phyloP scores from a whole-genome alignment of 2,113 vertebrate genomes.

The Scytalopus superciliaris region DNA sequence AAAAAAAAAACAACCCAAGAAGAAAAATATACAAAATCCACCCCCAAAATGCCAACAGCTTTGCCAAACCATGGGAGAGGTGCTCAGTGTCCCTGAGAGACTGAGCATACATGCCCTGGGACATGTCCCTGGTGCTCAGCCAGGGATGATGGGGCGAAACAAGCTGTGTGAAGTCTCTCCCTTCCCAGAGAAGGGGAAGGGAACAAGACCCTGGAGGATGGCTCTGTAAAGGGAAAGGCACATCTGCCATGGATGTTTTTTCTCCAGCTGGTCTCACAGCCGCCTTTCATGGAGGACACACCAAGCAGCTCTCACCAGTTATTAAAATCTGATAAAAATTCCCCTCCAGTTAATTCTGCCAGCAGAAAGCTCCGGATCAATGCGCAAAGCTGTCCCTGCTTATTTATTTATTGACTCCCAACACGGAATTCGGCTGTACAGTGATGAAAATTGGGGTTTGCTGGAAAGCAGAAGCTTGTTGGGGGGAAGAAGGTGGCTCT shows the following conservation, averaged over 20 bases:
- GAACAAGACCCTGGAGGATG: not conserved
- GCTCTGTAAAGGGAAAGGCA: not conserved
- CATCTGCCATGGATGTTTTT: not conserved
- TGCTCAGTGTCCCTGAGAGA: not conserved
- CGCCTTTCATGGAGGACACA: not conserved
- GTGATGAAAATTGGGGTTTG: not conserved
- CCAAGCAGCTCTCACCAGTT: conserved; percentile 27
- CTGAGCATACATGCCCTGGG: rapidly evolving
- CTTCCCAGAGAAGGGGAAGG: not conserved
- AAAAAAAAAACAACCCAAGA: too few relatives aligned
- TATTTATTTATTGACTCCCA: not conserved
- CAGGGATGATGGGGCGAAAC: not conserved
- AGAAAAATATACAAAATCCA: not conserved
- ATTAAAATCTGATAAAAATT: conserved; percentile 35
- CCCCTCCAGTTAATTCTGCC: not conserved
- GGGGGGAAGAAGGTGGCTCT: rapidly evolving
- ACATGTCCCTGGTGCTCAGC: not conserved
- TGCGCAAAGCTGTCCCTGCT: not conserved
- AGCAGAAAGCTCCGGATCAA: not conserved
- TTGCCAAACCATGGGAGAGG: not conserved
- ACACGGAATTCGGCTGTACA: rapidly evolving
- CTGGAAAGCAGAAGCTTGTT: not conserved
- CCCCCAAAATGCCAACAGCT: not conserved
- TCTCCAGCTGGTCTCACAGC: conserved; percentile 26
- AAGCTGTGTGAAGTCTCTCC: not conserved